Evolutionary conservation across 2,797 vertebrate genomes (phyloP).

Genomic region (Tarsius wallacei): DNA sequence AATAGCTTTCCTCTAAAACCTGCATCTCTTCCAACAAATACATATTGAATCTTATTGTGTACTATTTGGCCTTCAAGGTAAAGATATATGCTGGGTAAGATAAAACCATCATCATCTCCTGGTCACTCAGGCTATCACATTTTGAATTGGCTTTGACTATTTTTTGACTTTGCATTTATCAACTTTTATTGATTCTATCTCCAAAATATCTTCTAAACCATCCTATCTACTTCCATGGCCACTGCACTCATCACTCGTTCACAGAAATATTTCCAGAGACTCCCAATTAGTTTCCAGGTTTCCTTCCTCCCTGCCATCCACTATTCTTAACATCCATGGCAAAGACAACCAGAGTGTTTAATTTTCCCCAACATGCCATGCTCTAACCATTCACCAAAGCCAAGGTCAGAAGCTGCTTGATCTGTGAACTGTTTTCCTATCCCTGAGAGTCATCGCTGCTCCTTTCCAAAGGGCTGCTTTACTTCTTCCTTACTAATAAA

Average conservation of each 20-base stretch:
- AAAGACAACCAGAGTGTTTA: neutral
- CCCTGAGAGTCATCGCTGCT: fast-evolving
- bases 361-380: neutral
- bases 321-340: fast-evolving
- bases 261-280: neutral
- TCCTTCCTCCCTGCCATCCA: neutral
- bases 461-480: neutral
- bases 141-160: neutral
- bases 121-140: neutral
- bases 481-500: too few relatives aligned
- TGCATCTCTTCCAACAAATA: neutral
- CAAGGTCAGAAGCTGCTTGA: neutral
- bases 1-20: neutral
- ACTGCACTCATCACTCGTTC: fast-evolving
- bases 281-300: neutral
- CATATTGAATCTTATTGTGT: neutral
- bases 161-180: neutral
- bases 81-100: neutral
- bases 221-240: neutral
- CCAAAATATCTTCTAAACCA: neutral
- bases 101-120: fast-evolving
- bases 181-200: neutral
- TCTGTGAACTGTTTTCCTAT: fast-evolving
- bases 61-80: neutral
- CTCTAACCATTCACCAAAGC: neutral